These are phyloP conservation scores for Acleris holmiana DNA, from an alignment of 2,888 invertebrate genomes.

Conservation along the genomic window DNA sequence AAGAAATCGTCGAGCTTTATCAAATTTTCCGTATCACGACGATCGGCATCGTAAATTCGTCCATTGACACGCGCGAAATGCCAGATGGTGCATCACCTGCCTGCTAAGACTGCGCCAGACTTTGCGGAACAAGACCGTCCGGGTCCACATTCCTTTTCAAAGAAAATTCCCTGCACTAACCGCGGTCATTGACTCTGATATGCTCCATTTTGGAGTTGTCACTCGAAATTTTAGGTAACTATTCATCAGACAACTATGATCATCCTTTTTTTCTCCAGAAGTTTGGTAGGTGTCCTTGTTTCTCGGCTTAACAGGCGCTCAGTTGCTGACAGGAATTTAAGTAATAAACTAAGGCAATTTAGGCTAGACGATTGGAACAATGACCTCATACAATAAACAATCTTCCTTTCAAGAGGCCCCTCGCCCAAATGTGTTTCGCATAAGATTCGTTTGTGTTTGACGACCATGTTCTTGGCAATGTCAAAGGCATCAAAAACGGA, in stretches of 20 bases:
- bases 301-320: conserved; percentile 6
- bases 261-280: no score
- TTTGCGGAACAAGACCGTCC: conserved; percentile 62
- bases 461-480: conserved; percentile 2
- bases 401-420: conserved; percentile 61
- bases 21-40: conserved; percentile 61
- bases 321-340: conserved; percentile 4
- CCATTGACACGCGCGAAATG: conserved; percentile 68
- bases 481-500: neutral
- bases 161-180: conserved; percentile 61
- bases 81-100: conserved; percentile 79
- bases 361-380: conserved; percentile 70
- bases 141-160: conserved; percentile 69
- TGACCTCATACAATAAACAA: conserved; percentile 70
- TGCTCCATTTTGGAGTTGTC: conserved; percentile 45
- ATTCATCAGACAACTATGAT: conserved; percentile 15
- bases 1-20: conserved; percentile 41
- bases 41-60: conserved; percentile 57
- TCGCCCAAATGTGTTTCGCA: conserved; percentile 58
- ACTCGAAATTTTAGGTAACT: conserved; percentile 18
- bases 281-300: no score
- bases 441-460: conserved; percentile 37
- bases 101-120: conserved; percentile 47
- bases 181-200: conserved; percentile 65
- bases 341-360: conserved; percentile 63